These are phyloP conservation scores for Rhagologus leucostigma DNA, from an alignment of 2,113 vertebrate genomes.

Conservation along the genomic window DNA sequence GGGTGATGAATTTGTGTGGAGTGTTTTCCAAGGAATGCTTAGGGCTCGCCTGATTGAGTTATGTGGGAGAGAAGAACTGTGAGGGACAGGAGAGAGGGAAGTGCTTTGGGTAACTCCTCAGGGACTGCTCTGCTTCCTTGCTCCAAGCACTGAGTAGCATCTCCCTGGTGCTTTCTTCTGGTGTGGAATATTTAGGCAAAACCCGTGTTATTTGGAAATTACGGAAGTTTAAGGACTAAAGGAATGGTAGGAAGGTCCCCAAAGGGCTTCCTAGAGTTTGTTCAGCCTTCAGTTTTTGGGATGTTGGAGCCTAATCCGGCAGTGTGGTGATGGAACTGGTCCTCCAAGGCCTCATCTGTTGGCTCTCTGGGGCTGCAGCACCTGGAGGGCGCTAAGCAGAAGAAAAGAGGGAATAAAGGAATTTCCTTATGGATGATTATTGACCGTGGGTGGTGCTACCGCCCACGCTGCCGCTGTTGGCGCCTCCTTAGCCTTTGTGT, in stretches of 20 bases:
- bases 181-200: neutral
- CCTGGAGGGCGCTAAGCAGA: neutral
- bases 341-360: neutral
- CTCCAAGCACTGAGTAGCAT: neutral
- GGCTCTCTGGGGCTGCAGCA: neutral
- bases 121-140: neutral
- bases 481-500: neutral
- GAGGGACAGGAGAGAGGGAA: neutral
- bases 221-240: rapidly evolving
- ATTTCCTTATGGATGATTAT: neutral
- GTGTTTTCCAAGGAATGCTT: neutral
- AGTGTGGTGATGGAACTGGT: rapidly evolving
- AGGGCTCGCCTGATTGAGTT: rapidly evolving
- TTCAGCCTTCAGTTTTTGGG: neutral
- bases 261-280: neutral
- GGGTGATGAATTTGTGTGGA: rapidly evolving
- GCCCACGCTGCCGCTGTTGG: rapidly evolving
- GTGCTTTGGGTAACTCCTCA: neutral
- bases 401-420: neutral
- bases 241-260: neutral
- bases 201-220: neutral
- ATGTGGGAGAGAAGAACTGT: rapidly evolving
- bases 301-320: neutral
- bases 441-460: rapidly evolving
- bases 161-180: neutral